Conservation (phyloP, 2,113 vertebrate genomes). For the Rhabdornis inornatus region DNA sequence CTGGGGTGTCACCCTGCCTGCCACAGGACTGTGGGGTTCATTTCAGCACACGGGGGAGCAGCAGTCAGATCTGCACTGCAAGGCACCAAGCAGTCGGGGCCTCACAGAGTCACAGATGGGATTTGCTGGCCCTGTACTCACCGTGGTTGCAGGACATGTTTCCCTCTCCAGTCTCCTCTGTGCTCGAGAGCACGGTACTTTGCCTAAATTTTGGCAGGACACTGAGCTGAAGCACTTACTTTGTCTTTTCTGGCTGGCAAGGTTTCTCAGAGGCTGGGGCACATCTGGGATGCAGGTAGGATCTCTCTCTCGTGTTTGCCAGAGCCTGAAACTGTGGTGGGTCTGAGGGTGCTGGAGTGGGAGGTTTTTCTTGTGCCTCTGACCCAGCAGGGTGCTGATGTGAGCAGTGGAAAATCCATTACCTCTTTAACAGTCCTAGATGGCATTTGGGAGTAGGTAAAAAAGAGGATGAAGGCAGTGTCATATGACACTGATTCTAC, state of each 20-base stretch:
- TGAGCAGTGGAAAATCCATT: not conserved
- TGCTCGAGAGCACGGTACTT: not conserved
- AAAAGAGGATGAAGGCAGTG: not conserved
- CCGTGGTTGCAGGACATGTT: fast-evolving
- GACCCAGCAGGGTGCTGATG: not conserved
- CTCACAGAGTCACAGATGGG: not conserved
- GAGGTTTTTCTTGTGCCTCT: not conserved
- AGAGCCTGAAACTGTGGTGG: not conserved
- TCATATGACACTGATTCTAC: fast-evolving
- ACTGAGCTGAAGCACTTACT: not conserved
- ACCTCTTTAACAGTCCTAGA: not conserved
- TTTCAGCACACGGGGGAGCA: not conserved
- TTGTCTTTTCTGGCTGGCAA: not conserved
- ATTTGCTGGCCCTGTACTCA: fast-evolving
- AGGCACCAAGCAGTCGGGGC: not conserved
- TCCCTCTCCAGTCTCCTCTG: not conserved
- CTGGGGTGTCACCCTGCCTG: fast-evolving
- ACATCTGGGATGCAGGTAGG: not conserved
- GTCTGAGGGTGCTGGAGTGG: not conserved
- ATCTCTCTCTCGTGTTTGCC: not conserved
- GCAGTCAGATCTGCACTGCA: not conserved
- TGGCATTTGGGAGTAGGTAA: not conserved
- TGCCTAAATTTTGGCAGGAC: not conserved
- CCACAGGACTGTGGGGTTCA: not conserved
- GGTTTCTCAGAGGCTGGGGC: not conserved